Evolutionary conservation across 2,888 invertebrate species (phyloP).

Genomic region (Heliconius erato): DNA sequence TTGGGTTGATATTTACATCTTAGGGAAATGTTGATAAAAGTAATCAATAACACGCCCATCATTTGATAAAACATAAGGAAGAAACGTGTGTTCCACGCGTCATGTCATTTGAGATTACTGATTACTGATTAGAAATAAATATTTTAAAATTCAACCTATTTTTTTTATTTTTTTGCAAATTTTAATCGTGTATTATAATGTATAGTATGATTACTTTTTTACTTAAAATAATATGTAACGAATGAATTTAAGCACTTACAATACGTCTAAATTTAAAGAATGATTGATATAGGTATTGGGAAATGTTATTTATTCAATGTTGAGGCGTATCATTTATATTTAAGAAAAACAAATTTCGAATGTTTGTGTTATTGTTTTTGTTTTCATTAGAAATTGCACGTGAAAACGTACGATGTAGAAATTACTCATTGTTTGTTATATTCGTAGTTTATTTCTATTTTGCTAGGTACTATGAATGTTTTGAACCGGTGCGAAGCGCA

Average conservation of each 20-base stretch:
- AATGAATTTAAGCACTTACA: neutral
- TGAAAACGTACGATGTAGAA: conserved; percentile 35
- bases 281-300: too few species aligned
- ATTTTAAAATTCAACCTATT: neutral
- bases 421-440: conserved; percentile 35
- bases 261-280: neutral
- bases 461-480: neutral
- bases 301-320: neutral
- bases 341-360: neutral
- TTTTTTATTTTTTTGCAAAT: neutral
- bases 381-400: conserved; percentile 14
- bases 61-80: neutral
- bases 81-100: neutral
- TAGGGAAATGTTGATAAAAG: neutral
- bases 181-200: too few species aligned
- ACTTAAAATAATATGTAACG: neutral
- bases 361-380: conserved; percentile 3
- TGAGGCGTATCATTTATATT: neutral
- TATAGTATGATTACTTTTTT: too few species aligned
- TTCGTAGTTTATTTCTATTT: conserved; percentile 8
- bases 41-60: conserved; percentile 11
- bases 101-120: neutral
- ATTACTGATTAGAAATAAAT: neutral
- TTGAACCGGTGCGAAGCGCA: conserved; percentile 4
- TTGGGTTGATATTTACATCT: neutral